Evolutionary conservation across 2,113 vertebrate species (phyloP).

Genomic region (Daboia siamensis): DNA sequence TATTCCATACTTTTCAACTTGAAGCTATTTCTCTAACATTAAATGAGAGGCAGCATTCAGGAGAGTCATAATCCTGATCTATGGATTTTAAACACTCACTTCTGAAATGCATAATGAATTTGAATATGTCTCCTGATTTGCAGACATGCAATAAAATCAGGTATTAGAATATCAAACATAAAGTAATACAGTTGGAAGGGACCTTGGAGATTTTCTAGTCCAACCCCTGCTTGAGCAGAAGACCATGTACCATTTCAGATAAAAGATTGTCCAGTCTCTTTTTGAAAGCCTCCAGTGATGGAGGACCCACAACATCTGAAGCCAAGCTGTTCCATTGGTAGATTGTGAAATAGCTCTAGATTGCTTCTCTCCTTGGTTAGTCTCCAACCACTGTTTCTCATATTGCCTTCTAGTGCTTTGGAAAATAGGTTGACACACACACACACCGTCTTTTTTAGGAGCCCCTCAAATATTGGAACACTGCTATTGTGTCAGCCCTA

Average conservation of each 20-base stretch:
- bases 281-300: neutral
- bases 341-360: neutral
- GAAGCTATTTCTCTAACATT: neutral
- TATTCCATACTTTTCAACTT: neutral
- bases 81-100: neutral
- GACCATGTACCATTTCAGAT: neutral
- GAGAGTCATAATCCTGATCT: neutral
- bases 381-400: neutral
- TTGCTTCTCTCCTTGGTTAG: neutral
- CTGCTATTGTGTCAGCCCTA: neutral
- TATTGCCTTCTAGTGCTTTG: neutral
- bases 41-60: neutral
- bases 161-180: neutral
- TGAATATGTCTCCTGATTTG: neutral
- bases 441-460: too few relatives aligned
- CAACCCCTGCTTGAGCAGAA: neutral
- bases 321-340: fast-evolving
- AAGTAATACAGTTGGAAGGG: neutral
- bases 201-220: neutral
- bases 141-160: neutral
- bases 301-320: too few relatives aligned
- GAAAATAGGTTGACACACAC: neutral
- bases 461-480: neutral
- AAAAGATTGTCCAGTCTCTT: neutral
- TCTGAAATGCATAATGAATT: neutral